Evolutionary conservation across 2,888 invertebrate species (phyloP).

Genomic region (Lepeophtheirus nordmannii): DNA sequence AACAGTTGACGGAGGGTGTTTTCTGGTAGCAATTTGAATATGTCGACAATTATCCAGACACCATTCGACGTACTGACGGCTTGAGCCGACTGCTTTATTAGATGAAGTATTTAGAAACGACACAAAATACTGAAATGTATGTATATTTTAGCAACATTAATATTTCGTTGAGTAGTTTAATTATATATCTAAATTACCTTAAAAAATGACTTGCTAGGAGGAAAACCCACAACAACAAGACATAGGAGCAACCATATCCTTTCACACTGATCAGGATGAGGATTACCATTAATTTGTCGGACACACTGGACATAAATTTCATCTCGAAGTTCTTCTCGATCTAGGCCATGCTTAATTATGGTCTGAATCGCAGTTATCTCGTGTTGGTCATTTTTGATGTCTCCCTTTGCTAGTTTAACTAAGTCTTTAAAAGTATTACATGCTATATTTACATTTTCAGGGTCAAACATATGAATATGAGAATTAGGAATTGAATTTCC

Average conservation of each 20-base stretch:
- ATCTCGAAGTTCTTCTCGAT: conserved; percentile 76
- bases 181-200: conserved; percentile 34
- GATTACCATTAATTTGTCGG: conserved; percentile 74
- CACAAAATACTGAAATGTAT: conserved; percentile 46
- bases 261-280: conserved; percentile 63
- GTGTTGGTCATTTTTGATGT: conserved; percentile 56
- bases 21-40: conserved; percentile 60
- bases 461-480: conserved; percentile 85
- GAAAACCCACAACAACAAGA: conserved; percentile 76
- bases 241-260: conserved; percentile 76
- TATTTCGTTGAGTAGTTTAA: conserved; percentile 23
- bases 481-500: conserved; percentile 76
- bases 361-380: conserved; percentile 68
- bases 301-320: conserved; percentile 70
- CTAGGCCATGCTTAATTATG: conserved; percentile 68
- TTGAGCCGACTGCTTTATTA: conserved; percentile 46
- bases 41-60: conserved; percentile 81
- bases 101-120: conserved; percentile 56
- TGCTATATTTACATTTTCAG: conserved; percentile 75
- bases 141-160: conserved; percentile 30
- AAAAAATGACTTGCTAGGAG: conserved; percentile 64
- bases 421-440: conserved; percentile 82
- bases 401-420: conserved; percentile 74
- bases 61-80: conserved; percentile 77
- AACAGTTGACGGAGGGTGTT: conserved; percentile 73